Evolutionary conservation across 2,113 vertebrate species (phyloP).

Genomic region (Pseudonaja textilis): DNA sequence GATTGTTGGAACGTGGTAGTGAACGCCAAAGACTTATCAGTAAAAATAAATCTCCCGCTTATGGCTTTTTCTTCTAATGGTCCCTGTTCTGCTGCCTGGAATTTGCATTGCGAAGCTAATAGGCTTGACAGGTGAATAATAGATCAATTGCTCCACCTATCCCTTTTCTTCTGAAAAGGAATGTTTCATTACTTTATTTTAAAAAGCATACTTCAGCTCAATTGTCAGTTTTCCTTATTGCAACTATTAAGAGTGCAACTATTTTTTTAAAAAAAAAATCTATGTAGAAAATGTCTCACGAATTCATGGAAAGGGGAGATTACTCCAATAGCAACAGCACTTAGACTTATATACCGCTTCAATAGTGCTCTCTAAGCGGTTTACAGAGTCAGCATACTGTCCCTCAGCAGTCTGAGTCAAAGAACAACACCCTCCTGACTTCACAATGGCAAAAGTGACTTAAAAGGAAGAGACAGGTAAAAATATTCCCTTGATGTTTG

Average conservation of each 20-base stretch:
- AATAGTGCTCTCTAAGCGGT: too few relatives aligned
- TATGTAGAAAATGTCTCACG: neutral
- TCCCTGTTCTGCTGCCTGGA: neutral
- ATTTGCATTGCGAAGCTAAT: neutral
- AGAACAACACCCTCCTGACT: neutral
- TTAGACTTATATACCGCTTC: too few relatives aligned
- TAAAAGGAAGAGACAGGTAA: neutral
- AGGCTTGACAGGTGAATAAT: neutral
- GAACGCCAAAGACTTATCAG: neutral
- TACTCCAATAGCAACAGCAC: neutral
- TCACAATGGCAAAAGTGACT: neutral
- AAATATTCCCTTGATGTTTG: neutral
- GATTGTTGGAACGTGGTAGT: neutral
- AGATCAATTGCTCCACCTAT: neutral
- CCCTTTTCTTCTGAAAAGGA: neutral
- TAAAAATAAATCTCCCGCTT: neutral
- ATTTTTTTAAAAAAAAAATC: neutral
- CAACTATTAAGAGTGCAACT: neutral
- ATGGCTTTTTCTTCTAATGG: neutral
- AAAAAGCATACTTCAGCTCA: neutral
- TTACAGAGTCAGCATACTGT: too few relatives aligned
- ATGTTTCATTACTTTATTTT: neutral
- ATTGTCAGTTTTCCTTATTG: neutral
- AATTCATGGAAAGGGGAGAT: neutral
- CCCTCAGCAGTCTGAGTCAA: neutral